Evolutionary conservation across 2,888 invertebrate genomes (phyloP).

Genomic region (Drosophila multiciliata): DNA sequence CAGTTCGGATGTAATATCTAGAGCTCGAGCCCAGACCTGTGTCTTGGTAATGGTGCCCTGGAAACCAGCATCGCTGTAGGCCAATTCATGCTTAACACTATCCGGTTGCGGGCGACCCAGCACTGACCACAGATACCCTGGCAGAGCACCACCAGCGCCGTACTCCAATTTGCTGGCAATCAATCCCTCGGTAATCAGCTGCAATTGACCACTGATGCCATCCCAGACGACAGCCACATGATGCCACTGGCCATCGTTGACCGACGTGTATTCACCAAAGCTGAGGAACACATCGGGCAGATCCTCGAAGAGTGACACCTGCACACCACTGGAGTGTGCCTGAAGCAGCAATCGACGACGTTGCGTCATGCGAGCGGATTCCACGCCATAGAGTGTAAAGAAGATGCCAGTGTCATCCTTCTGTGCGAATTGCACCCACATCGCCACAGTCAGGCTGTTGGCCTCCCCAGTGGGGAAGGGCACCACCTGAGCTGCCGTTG

Average conservation of each 20-base stretch:
- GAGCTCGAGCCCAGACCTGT: slow-evolving; percentile 96
- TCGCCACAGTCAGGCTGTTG: slow-evolving; percentile 93
- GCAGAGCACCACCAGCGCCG: slow-evolving; percentile 93
- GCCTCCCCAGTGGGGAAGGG: slow-evolving; percentile 93
- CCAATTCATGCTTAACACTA: slow-evolving; percentile 86
- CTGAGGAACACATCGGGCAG: slow-evolving; percentile 95
- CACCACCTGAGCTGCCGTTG: slow-evolving; percentile 96
- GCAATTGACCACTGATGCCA: slow-evolving; percentile 93
- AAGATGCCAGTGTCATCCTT: slow-evolving; percentile 96
- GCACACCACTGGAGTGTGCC: slow-evolving; percentile 96
- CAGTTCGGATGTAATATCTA: slow-evolving; percentile 96
- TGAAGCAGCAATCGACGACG: slow-evolving; percentile 93
- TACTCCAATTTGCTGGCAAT: slow-evolving; percentile 96
- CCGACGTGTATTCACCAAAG: slow-evolving; percentile 95
- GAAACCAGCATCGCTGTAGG: slow-evolving; percentile 95
- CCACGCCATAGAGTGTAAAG: slow-evolving; percentile 96
- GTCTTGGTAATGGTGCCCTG: slow-evolving; percentile 97
- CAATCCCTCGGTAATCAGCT: slow-evolving; percentile 97
- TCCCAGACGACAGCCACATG: slow-evolving; percentile 98
- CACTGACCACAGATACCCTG: slow-evolving; percentile 95
- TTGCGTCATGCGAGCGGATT: slow-evolving; percentile 91
- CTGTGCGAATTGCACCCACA: slow-evolving; percentile 98
- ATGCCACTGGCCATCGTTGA: slow-evolving; percentile 99
- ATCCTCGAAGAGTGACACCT: slow-evolving; percentile 95
- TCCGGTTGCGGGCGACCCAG: slow-evolving; percentile 95